phyloP scores from a whole-genome alignment of 2,113 vertebrate species.

The Malurus alboscapulatus region DNA sequence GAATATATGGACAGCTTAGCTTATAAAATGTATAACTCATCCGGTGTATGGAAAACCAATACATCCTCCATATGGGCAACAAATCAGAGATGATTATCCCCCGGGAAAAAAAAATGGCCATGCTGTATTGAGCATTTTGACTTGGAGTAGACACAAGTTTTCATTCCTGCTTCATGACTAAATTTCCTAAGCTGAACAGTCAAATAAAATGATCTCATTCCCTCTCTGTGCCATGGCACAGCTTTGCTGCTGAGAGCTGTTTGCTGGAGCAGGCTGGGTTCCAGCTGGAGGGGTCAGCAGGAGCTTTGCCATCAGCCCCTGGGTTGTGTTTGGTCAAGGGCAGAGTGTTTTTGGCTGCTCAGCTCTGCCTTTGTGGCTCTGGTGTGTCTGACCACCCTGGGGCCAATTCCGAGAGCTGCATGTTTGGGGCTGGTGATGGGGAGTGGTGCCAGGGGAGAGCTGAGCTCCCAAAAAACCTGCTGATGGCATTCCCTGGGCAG shows the following conservation, averaged over 20 bases:
- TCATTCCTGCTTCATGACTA: conserved; percentile 49
- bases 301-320: fast-evolving
- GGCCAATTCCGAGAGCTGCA: fast-evolving
- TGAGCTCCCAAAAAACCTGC: neutral
- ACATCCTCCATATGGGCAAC: conserved; percentile 51
- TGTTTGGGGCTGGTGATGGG: neutral
- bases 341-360: neutral
- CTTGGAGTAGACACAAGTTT: conserved; percentile 30
- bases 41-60: conserved; percentile 16
- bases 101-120: neutral
- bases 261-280: neutral
- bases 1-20: conserved; percentile 1
- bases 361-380: neutral
- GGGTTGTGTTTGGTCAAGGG: neutral
- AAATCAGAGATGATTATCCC: conserved; percentile 45
- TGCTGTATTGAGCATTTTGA: conserved; percentile 30
- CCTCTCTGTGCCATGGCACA: neutral
- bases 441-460: neutral
- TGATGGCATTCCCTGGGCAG: fast-evolving
- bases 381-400: fast-evolving
- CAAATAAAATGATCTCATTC: conserved; percentile 37
- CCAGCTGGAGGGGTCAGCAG: neutral
- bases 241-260: neutral
- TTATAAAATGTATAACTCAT: conserved; percentile 53
- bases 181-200: conserved; percentile 52